Percentiles rank a stretch among this genome's conserved stretches.
Conservation (phyloP, 1,140 invertebrate genomes). For the Phocides pigmalion region DNA sequence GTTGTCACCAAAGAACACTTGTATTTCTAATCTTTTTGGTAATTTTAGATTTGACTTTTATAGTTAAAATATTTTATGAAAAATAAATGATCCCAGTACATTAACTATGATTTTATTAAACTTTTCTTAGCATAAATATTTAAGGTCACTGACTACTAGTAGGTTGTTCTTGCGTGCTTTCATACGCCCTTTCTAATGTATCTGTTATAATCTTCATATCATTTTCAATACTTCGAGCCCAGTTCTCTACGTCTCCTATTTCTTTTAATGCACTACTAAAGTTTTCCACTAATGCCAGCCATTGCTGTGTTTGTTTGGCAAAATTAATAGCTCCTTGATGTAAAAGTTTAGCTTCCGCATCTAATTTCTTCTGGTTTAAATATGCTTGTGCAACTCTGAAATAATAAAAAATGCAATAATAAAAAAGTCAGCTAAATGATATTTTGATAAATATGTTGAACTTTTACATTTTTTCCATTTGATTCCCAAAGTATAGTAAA, state of each 20-base stretch:
- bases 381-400: conserved; percentile 97
- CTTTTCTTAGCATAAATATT: background rate
- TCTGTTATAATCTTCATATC: conserved; percentile 97
- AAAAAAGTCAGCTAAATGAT: no score
- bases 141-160: conserved; percentile 53
- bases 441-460: no score
- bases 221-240: conserved; percentile 97
- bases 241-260: conserved; percentile 99
- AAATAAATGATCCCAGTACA: no score
- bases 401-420: conserved; percentile 45
- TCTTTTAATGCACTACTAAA: conserved; percentile 98
- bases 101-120: background rate
- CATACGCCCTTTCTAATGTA: conserved; percentile 97
- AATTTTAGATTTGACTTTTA: no score
- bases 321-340: conserved; percentile 97
- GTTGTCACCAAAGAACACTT: no score
- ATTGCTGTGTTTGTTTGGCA: conserved; percentile 98
- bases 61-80: no score
- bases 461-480: no score
- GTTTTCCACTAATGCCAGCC: conserved; percentile 96
- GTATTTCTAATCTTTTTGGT: no score
- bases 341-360: conserved; percentile 98
- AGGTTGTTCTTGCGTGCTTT: conserved; percentile 86
- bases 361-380: conserved; percentile 98
- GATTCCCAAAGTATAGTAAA: no score